phyloP scores from a whole-genome alignment of 2,888 invertebrate species.

The Lochmaea capreae region DNA sequence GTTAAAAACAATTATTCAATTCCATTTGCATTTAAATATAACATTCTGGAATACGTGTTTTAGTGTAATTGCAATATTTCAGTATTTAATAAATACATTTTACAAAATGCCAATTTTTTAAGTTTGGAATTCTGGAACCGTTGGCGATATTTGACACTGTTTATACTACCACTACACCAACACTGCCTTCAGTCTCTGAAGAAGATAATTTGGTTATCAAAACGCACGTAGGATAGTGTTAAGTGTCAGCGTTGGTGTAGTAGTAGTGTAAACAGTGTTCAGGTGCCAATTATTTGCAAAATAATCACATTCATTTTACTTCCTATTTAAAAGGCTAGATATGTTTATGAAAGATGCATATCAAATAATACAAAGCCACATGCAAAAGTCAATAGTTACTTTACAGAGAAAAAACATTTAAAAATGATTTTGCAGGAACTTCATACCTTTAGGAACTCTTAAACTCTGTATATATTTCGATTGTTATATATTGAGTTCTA shows the following conservation, averaged over 20 bases:
- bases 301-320: slow-evolving; percentile 24
- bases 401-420: slow-evolving; percentile 1
- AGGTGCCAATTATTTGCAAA: not conserved
- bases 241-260: no score
- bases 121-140: no score
- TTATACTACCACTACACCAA: no score
- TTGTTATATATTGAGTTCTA: slow-evolving; percentile 2
- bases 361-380: slow-evolving; percentile 20
- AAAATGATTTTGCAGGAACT: slow-evolving; percentile 4
- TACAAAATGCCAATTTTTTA: not conserved
- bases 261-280: not conserved
- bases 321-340: slow-evolving; percentile 6
- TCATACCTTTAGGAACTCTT: slow-evolving; percentile 8
- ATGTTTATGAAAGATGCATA: slow-evolving; percentile 19
- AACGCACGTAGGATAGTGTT: not conserved
- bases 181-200: no score
- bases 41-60: no score
- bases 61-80: not conserved
- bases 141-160: no score
- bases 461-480: not conserved
- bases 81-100: not conserved
- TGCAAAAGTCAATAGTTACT: slow-evolving; percentile 23
- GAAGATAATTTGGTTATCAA: no score
- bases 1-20: no score
- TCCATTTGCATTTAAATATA: no score